Conservation (phyloP, 2,888 invertebrate species). For the Endomychus coccineus region DNA sequence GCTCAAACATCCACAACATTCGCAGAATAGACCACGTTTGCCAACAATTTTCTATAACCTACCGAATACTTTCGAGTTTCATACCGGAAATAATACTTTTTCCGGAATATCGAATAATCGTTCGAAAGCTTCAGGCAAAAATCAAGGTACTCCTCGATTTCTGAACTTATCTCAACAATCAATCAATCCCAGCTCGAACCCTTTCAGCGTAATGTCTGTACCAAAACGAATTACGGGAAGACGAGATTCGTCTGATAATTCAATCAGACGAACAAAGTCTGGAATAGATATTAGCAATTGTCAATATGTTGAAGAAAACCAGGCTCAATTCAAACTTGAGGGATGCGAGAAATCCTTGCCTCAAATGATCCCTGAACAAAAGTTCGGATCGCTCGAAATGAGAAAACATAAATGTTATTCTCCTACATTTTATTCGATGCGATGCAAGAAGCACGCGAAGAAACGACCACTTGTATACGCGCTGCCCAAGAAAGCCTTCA, state of each 20-base stretch:
- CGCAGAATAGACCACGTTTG: slow-evolving; percentile 10
- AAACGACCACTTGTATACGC: slow-evolving; percentile 39
- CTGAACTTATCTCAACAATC: slow-evolving; percentile 10
- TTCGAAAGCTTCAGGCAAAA: slow-evolving; percentile 2
- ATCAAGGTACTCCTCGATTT: slow-evolving; percentile 8
- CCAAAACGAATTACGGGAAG: not conserved
- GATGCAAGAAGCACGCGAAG: slow-evolving; percentile 42
- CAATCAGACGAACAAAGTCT: not conserved
- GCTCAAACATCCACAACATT: slow-evolving; percentile 1
- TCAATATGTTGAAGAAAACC: not conserved
- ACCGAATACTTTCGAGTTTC: slow-evolving; percentile 21
- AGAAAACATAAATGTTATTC: slow-evolving; percentile 43
- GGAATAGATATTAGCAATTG: not conserved
- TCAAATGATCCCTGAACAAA: not conserved
- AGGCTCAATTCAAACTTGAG: too few relatives aligned
- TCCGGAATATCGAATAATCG: slow-evolving; percentile 17
- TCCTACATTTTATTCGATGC: slow-evolving; percentile 43
- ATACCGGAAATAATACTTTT: slow-evolving; percentile 19
- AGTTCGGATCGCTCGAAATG: slow-evolving; percentile 32
- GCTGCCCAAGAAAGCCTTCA: slow-evolving; percentile 34
- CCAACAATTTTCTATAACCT: slow-evolving; percentile 27
- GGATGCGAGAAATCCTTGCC: too few relatives aligned
- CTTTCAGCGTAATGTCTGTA: not conserved
- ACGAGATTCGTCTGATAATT: not conserved
- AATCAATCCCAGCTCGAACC: not conserved